Evolutionary conservation across 2,113 vertebrate species (phyloP), one percentile per base, ranked within the genome.

Genomic region (Alligator mississippiensis): DNA sequence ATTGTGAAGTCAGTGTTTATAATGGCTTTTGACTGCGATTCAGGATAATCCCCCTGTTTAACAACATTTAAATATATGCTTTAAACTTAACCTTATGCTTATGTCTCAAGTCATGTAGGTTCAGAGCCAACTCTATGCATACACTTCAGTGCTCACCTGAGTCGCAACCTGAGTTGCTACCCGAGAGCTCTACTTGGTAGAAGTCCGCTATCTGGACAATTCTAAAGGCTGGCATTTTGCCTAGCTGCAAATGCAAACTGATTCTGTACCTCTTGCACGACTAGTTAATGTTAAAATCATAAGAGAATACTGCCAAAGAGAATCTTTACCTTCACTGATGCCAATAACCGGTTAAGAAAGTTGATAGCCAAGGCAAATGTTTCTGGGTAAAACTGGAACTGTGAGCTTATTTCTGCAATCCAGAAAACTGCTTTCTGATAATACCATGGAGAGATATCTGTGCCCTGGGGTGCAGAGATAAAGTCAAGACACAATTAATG

Each of bases 281-380:
- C 62, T 30, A 5, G 1, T 3, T 85, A 24, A 55, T 58, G 58
- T 78, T 34, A 47, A 14, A 64, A n/a, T n/a, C 27, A 72, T 77
- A n/a, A 22, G 24, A 28, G 12, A 27, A 59, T 78, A 10, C 62
- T 61, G 64, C 81, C 63, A 57, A 17, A 3, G 82, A 68, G 15
- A 19, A 11, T 78, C 28, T 83, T 78, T 88, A 97, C 98, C 97
- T 98, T 98, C 21, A 96, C 98, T 4, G 98, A 95, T 87, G 98
- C 97, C 87, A 98, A n/a, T 34, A 98, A 91, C 75, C 97, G 89
- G 84, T 97, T 97, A 25, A 98, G 96, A 96, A 98, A 96, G 82
- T 97, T 97, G 30, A 98, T 95, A 19, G 98, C 98, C 72, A 98
- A 93, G 13, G 97, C 96, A 66, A 98, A 98, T 0, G 96, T 98